A percentile compares a stretch with the other conserved stretches of the same genome.
phyloP scores from a whole-genome alignment of 2,888 invertebrate species.

The Tinea semifulvella region DNA sequence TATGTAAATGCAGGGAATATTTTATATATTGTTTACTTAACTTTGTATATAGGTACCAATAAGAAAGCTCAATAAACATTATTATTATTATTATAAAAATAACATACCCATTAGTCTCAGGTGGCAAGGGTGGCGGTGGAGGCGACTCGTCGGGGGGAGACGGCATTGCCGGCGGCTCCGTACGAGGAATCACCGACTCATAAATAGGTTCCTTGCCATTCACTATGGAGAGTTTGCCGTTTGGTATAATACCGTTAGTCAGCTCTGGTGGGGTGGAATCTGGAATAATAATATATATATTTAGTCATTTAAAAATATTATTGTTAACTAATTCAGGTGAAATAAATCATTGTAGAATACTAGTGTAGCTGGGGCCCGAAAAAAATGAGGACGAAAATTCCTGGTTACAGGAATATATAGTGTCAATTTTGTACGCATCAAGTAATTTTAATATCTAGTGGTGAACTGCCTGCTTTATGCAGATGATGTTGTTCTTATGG shows the following conservation, averaged over 20 bases:
- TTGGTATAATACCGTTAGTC: constrained; percentile 59
- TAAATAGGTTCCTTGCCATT: constrained; percentile 80
- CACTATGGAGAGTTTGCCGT: constrained; percentile 52
- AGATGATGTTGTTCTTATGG: too few species aligned
- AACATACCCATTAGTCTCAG: constrained; percentile 41
- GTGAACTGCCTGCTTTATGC: too few species aligned
- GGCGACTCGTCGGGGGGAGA: constrained; percentile 34
- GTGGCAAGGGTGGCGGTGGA: constrained; percentile 35
- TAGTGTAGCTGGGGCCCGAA: too few species aligned
- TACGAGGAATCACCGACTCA: constrained; percentile 80
- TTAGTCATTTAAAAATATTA: too few species aligned
- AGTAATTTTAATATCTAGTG: too few species aligned
- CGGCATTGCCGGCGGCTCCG: constrained; percentile 27
- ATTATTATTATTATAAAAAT: neutral
- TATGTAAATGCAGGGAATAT: too few species aligned
- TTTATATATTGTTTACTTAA: neutral
- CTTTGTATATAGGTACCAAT: neutral
- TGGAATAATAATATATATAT: too few species aligned
- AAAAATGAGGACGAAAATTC: too few species aligned
- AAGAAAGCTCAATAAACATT: neutral
- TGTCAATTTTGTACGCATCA: too few species aligned
- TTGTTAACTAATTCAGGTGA: too few species aligned
- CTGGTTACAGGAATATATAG: too few species aligned
- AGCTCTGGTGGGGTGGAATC: constrained; percentile 52
- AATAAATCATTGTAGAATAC: too few species aligned